Evolutionary conservation across 2,888 invertebrate species (phyloP).

Genomic region (Pharmacophagus antenor): DNA sequence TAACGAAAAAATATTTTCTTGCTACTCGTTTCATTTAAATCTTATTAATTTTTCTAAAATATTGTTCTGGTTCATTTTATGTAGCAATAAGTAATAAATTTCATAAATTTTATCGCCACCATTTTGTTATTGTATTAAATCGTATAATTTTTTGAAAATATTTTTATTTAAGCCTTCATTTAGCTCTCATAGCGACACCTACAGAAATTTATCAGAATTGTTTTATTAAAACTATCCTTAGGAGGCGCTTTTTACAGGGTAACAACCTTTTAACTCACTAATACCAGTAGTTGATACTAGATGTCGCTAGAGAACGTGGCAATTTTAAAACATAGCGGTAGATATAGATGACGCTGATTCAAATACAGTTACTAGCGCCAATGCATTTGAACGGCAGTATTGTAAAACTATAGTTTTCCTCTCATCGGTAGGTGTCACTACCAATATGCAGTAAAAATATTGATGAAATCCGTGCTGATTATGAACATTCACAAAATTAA

Average conservation of each 20-base stretch:
- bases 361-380: neutral
- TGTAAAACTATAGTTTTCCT: constrained; percentile 1
- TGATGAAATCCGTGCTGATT: neutral
- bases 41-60: no score
- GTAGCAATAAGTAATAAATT: no score
- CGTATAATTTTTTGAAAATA: no score
- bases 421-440: constrained; percentile 13
- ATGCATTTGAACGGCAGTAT: neutral
- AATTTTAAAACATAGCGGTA: neutral
- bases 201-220: no score
- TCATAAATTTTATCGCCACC: no score
- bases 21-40: no score
- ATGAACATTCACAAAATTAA: neutral
- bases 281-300: neutral
- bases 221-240: neutral
- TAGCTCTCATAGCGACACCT: no score
- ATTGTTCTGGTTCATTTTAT: no score
- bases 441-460: constrained; percentile 3
- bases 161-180: no score
- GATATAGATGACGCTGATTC: constrained; percentile 3
- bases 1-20: no score
- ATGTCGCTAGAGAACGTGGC: neutral
- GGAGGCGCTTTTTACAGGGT: neutral
- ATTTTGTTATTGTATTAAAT: no score
- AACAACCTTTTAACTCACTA: neutral